Conservation (phyloP, 1,140 invertebrate species). For the Bathynomus jamesi region DNA sequence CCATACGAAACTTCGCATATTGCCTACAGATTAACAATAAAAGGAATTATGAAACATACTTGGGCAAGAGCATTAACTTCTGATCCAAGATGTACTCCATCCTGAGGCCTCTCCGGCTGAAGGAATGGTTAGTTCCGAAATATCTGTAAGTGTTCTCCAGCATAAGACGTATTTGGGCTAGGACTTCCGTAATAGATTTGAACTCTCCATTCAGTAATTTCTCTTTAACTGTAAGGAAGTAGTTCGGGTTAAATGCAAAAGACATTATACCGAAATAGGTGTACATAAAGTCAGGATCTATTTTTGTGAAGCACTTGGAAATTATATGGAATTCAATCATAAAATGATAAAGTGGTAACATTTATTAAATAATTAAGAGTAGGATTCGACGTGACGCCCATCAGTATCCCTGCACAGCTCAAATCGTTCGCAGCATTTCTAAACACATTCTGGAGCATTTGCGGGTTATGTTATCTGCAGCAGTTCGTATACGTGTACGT, state of each 20-base stretch:
- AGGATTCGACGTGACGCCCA: no score
- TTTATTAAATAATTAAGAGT: no score
- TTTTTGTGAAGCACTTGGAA: no score
- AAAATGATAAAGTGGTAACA: no score
- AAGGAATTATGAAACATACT: constrained; percentile 38
- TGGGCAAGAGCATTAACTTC: constrained; percentile 46
- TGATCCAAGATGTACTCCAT: constrained; percentile 50
- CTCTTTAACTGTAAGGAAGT: constrained; percentile 46
- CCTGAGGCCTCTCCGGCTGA: constrained; percentile 46
- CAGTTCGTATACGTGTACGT: no score
- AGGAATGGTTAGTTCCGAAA: constrained; percentile 47
- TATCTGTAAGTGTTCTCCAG: constrained; percentile 51
- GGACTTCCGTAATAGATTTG: constrained; percentile 44
- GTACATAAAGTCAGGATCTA: no score
- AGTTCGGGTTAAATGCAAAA: no score
- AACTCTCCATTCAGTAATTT: constrained; percentile 46
- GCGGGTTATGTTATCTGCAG: no score
- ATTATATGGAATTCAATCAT: no score
- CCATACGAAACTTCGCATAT: not conserved
- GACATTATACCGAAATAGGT: constrained; percentile 5
- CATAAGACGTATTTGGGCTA: constrained; percentile 49
- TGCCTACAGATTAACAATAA: not conserved
- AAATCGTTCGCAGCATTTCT: no score
- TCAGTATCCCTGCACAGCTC: no score
- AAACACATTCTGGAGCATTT: no score